These are phyloP conservation scores for Pteria penguin DNA, from an alignment of 2,888 invertebrate genomes.

Conservation along the genomic window DNA sequence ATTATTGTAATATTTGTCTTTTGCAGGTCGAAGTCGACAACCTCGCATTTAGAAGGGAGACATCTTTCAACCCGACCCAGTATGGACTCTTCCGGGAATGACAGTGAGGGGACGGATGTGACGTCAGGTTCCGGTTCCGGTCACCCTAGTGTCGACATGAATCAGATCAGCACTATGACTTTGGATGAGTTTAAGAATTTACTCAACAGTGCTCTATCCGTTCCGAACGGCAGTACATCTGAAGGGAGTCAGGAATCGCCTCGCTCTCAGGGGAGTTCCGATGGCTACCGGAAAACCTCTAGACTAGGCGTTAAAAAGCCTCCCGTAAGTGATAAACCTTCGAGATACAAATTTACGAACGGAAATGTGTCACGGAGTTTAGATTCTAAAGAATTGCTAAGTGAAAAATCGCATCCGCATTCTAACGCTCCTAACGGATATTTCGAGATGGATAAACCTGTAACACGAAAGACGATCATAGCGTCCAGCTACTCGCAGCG, in stretches of 20 bases:
- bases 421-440: slow-evolving; percentile 15
- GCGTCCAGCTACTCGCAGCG: slow-evolving; percentile 19
- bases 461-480: slow-evolving; percentile 8
- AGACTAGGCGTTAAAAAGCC: slow-evolving; percentile 38
- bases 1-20: no score
- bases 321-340: slow-evolving; percentile 37
- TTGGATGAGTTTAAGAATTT: slow-evolving; percentile 71
- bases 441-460: slow-evolving; percentile 34
- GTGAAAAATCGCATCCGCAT: background rate
- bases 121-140: slow-evolving; percentile 44
- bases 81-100: slow-evolving; percentile 47
- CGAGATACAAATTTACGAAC: background rate
- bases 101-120: slow-evolving; percentile 40
- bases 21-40: slow-evolving; percentile 28
- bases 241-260: slow-evolving; percentile 60
- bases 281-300: slow-evolving; percentile 43
- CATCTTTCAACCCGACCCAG: slow-evolving; percentile 51
- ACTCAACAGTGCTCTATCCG: slow-evolving; percentile 64
- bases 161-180: slow-evolving; percentile 74
- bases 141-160: slow-evolving; percentile 56
- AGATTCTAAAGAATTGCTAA: slow-evolving; percentile 24
- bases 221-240: slow-evolving; percentile 57
- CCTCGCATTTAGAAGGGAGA: slow-evolving; percentile 29
- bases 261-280: slow-evolving; percentile 63
- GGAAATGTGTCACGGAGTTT: slow-evolving; percentile 28